Percentiles rank a stretch among this genome's conserved stretches.
These are phyloP conservation scores for Criorhina ranunculi DNA, from an alignment of 2,888 invertebrate species.

Conservation along the genomic window DNA sequence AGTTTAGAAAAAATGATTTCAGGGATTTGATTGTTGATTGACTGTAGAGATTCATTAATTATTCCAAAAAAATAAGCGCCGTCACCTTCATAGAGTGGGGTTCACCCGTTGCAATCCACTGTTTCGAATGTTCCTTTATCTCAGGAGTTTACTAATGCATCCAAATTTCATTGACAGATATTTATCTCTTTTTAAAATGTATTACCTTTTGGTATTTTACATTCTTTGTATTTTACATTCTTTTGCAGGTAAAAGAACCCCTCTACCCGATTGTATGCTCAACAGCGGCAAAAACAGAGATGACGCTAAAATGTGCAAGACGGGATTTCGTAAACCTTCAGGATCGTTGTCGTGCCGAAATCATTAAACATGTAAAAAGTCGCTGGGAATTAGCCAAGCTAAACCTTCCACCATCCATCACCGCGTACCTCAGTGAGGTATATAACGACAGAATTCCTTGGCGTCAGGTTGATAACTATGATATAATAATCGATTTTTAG, in stretches of 20 bases:
- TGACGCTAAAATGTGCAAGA: slow-evolving; percentile 87
- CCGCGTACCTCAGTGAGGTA: slow-evolving; percentile 86
- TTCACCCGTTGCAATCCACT: too few species aligned
- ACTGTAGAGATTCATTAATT: too few species aligned
- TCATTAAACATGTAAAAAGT: slow-evolving; percentile 86
- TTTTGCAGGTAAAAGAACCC: slow-evolving; percentile 85
- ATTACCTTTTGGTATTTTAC: too few species aligned
- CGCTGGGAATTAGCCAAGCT: slow-evolving; percentile 86
- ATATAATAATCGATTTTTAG: slow-evolving; percentile 81
- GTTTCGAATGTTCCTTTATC: too few species aligned
- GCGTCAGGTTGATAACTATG: slow-evolving; percentile 84
- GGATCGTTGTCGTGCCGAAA: slow-evolving; percentile 88
- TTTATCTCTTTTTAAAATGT: too few species aligned
- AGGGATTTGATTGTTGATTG: too few species aligned
- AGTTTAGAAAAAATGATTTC: too few species aligned
- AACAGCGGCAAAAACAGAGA: slow-evolving; percentile 91
- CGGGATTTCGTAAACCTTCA: slow-evolving; percentile 89
- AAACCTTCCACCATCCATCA: slow-evolving; percentile 86
- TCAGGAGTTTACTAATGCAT: too few species aligned
- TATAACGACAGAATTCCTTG: slow-evolving; percentile 84
- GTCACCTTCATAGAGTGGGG: too few species aligned
- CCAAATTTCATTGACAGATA: too few species aligned
- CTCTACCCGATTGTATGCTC: slow-evolving; percentile 90
- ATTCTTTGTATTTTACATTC: neutral
- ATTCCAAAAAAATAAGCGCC: too few species aligned